Percentiles rank a stretch among this genome's conserved stretches.
These are phyloP conservation scores for Ciconia nigra DNA, from an alignment of 2,797 vertebrate species.

Conservation along the genomic window DNA sequence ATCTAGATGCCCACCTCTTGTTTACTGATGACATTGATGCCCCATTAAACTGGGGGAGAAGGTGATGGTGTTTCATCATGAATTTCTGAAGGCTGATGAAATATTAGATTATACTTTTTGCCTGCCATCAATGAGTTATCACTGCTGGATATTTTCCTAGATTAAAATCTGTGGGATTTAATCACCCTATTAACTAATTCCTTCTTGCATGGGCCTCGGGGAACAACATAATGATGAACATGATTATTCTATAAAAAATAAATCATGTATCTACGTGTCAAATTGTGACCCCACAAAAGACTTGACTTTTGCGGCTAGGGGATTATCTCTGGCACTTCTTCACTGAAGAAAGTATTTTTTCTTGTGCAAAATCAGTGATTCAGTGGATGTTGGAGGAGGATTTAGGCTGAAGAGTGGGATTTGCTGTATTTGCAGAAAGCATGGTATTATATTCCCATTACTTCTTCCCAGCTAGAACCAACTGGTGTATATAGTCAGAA, in stretches of 20 bases:
- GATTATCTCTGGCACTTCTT: neutral
- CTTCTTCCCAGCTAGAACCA: neutral
- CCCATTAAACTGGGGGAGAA: neutral
- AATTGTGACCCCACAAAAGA: neutral
- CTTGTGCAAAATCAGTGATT: neutral
- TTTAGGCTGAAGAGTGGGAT: neutral
- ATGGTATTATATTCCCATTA: neutral
- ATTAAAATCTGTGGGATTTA: neutral
- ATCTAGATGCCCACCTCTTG: neutral
- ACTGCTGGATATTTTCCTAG: neutral
- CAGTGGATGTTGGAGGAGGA: neutral
- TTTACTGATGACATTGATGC: neutral
- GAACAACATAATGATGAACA: neutral
- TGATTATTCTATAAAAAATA: neutral
- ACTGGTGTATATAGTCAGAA: neutral
- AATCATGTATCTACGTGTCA: neutral
- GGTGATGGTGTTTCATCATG: neutral
- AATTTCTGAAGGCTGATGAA: neutral
- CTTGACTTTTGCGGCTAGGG: neutral
- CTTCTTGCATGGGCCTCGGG: neutral
- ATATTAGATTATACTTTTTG: neutral
- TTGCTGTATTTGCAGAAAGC: neutral
- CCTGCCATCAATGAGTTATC: neutral
- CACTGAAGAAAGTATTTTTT: neutral
- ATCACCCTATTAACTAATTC: neutral